Conservation (phyloP, 1,140 invertebrate species). For the Ips nitidus region DNA sequence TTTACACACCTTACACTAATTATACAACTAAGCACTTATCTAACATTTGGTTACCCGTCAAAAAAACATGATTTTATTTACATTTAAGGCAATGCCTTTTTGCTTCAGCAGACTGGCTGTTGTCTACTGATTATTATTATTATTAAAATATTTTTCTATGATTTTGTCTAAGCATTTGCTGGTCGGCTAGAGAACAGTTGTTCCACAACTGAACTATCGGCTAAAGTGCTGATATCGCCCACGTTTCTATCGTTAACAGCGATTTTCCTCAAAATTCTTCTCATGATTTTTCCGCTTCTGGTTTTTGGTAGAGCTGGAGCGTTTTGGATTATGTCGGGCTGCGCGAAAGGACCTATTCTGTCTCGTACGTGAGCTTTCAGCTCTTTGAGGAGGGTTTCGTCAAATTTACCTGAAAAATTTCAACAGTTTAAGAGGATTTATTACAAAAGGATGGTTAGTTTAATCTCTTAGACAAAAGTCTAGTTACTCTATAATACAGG, state of each 20-base stretch:
- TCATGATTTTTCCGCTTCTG: constrained; percentile 97
- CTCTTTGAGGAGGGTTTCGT: constrained; percentile 70
- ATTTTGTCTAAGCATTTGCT: constrained; percentile 25
- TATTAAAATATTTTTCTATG: too few relatives aligned
- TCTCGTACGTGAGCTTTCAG: constrained; percentile 83
- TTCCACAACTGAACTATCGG: constrained; percentile 84
- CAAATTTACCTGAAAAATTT: constrained; percentile 56
- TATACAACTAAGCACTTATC: too few relatives aligned
- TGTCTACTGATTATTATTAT: too few relatives aligned
- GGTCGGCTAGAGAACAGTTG: constrained; percentile 73
- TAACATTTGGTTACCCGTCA: too few relatives aligned
- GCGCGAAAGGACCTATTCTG: constrained; percentile 94
- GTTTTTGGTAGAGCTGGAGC: constrained; percentile 95
- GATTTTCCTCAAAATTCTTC: constrained; percentile 90
- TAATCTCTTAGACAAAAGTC: too few relatives aligned
- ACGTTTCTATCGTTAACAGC: constrained; percentile 85
- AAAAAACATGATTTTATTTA: too few relatives aligned
- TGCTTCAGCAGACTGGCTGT: too few relatives aligned
- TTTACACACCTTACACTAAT: too few relatives aligned
- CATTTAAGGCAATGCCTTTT: too few relatives aligned
- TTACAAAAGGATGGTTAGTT: background rate
- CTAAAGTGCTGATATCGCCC: constrained; percentile 90
- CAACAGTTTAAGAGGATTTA: background rate
- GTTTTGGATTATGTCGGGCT: constrained; percentile 91
- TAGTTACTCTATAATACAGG: too few relatives aligned